Conservation (phyloP, 2,888 invertebrate species). For the Machimus rusticus region DNA sequence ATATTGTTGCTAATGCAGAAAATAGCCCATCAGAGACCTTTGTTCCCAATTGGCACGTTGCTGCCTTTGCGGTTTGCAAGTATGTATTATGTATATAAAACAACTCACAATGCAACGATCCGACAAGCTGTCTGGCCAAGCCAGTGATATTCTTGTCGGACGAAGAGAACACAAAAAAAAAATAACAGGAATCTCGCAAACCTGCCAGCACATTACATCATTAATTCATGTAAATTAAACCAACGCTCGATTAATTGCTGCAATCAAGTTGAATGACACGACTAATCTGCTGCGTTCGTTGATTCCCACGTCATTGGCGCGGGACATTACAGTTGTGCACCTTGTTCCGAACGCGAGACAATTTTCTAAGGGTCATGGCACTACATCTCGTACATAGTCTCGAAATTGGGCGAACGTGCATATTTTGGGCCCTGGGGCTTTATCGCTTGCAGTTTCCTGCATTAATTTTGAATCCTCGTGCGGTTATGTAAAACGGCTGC, state of each 20-base stretch:
- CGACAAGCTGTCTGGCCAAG: neutral
- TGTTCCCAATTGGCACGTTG: neutral
- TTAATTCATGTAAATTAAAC: slow-evolving; percentile 28
- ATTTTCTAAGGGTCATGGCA: neutral
- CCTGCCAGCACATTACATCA: slow-evolving; percentile 25
- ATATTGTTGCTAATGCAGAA: neutral
- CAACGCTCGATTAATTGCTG: slow-evolving; percentile 13
- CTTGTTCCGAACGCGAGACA: neutral
- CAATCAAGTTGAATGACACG: slow-evolving; percentile 35
- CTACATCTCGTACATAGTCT: neutral
- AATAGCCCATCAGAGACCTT: neutral
- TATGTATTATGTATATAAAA: neutral
- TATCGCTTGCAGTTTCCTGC: neutral
- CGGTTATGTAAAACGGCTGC: neutral
- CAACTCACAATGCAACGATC: neutral
- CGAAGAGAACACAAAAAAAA: neutral
- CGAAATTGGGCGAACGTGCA: neutral
- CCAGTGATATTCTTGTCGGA: neutral
- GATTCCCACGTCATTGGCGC: neutral
- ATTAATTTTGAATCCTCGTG: neutral
- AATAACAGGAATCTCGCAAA: neutral
- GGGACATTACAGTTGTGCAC: neutral
- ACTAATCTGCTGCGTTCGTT: slow-evolving; percentile 22
- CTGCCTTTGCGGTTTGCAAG: neutral
- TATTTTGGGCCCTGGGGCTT: neutral